phyloP scores from a whole-genome alignment of 1,140 invertebrate species.

The Trissolcus basalis region DNA sequence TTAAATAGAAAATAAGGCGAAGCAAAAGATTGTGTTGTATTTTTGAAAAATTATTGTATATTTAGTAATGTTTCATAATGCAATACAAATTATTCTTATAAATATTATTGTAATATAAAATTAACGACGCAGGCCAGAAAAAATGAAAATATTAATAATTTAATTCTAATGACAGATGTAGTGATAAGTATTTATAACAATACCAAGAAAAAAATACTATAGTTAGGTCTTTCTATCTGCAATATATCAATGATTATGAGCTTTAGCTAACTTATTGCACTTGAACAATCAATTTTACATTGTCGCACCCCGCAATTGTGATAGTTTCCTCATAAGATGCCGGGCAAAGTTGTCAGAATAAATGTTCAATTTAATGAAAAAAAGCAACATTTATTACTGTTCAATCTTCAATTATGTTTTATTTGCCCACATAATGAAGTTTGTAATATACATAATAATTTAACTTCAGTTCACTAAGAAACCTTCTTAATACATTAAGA shows the following conservation, averaged over 20 bases:
- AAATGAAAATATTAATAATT: slow-evolving; percentile 35
- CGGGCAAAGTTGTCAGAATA: too few relatives aligned
- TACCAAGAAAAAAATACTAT: too few relatives aligned
- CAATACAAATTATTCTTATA: slow-evolving; percentile 52
- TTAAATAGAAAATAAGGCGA: slow-evolving; percentile 5
- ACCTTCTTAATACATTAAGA: slow-evolving; percentile 40
- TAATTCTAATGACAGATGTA: slow-evolving; percentile 49
- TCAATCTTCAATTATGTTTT: slow-evolving; percentile 22
- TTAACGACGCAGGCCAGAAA: slow-evolving; percentile 45
- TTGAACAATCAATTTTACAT: slow-evolving; percentile 52
- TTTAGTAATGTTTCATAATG: slow-evolving; percentile 55
- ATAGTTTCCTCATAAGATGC: slow-evolving; percentile 8
- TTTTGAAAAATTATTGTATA: slow-evolving; percentile 55
- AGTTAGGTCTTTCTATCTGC: slow-evolving; percentile 27
- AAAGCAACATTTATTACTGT: neutral
- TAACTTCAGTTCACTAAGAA: slow-evolving; percentile 38
- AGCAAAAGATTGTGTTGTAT: slow-evolving; percentile 27
- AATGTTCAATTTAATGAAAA: too few relatives aligned
- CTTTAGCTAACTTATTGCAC: slow-evolving; percentile 55
- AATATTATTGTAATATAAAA: slow-evolving; percentile 49
- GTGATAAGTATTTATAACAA: slow-evolving; percentile 52
- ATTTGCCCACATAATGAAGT: slow-evolving; percentile 26
- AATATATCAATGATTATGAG: slow-evolving; percentile 28
- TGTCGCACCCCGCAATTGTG: slow-evolving; percentile 30
- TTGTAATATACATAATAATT: slow-evolving; percentile 47